Evolutionary conservation across 2,888 invertebrate species (phyloP).

Genomic region (Polydrusus cervinus): DNA sequence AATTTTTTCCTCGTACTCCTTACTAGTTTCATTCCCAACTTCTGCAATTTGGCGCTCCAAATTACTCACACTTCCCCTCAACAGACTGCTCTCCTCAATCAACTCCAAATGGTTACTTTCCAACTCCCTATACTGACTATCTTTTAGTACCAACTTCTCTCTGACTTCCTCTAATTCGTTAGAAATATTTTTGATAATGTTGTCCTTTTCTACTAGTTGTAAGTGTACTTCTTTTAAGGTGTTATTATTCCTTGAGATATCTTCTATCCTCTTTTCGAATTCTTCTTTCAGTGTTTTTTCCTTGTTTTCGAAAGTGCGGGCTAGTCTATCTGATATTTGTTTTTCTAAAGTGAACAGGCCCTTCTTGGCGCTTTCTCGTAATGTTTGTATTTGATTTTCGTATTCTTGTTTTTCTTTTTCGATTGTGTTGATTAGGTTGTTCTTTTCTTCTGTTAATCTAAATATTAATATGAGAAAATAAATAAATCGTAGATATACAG

Average conservation of each 20-base stretch:
- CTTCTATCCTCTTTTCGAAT: slow-evolving; percentile 62
- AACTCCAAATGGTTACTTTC: slow-evolving; percentile 66
- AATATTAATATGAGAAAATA: not conserved
- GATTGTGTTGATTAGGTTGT: slow-evolving; percentile 53
- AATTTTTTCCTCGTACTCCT: slow-evolving; percentile 54
- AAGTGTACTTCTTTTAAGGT: slow-evolving; percentile 70
- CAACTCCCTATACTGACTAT: slow-evolving; percentile 60
- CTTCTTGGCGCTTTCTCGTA: slow-evolving; percentile 71
- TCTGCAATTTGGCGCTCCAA: slow-evolving; percentile 58
- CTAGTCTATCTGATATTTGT: slow-evolving; percentile 64
- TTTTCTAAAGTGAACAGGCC: slow-evolving; percentile 65
- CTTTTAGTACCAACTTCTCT: slow-evolving; percentile 55
- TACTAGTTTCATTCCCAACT: slow-evolving; percentile 54
- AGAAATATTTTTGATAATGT: slow-evolving; percentile 66
- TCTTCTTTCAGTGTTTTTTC: slow-evolving; percentile 60
- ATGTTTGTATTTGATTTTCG: slow-evolving; percentile 71
- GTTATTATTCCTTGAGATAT: slow-evolving; percentile 59
- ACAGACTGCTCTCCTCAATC: slow-evolving; percentile 62
- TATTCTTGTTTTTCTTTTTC: slow-evolving; percentile 70
- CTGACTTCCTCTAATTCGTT: slow-evolving; percentile 57
- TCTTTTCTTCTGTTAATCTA: slow-evolving; percentile 53
- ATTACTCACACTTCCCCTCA: slow-evolving; percentile 56
- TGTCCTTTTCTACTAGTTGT: slow-evolving; percentile 72
- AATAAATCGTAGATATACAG: too few relatives aligned
- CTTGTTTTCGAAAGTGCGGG: slow-evolving; percentile 59